Base-by-base conservation (phyloP, 1,140 invertebrate species). In the Pogonomyrmex barbatus region DNA sequence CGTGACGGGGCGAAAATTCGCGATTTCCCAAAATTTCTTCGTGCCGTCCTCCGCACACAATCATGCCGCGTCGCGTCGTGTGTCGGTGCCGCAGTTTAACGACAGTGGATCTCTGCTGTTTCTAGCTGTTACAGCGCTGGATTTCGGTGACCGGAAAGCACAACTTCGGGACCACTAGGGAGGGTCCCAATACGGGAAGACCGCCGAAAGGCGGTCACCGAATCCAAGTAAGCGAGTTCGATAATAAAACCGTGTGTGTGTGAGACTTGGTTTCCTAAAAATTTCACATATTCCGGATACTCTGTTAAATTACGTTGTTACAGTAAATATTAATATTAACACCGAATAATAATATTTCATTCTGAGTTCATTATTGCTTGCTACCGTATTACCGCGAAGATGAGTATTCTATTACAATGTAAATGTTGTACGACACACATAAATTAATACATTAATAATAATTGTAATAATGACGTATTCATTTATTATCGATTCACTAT, bases 51-150 rank as follows among this genome's bases (percentile, higher is more conserved):
- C 24, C 30, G 36, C 58, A 30, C 52, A 42, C 14, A 36, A 36
- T 87, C 67, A 70, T 58, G 65, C 65, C 75, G 70, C 75, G 45
- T 75, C 71, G 58, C 58, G 52, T 52, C 73, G 62, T 56, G 30
- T 14, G 30, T 60, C 39, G 56, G 17, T 56, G 30, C 30, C 42
- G 39, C 50, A 24, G 70, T 77, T 90, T 90, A 90, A 90, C 88
- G 52, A 84, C 70, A 82, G 63, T 88, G 78, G 47, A 70, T 86
- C 67, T 87, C 73, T 89, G 45, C n/a, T n/a, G 85, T 91, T 93
- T 93, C 12, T 88, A 94, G 94, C 94, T 94, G 93, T 91, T 86
- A 91, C 93, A 94, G 93, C 93, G 94, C 93, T 70, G 85, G 87
- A 89, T 93, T 94, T 93, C 92, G 91, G 90, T 89, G 89, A 75